Base-by-base conservation (phyloP, 1,140 invertebrate genomes). In the Acarapis woodi region DNA sequence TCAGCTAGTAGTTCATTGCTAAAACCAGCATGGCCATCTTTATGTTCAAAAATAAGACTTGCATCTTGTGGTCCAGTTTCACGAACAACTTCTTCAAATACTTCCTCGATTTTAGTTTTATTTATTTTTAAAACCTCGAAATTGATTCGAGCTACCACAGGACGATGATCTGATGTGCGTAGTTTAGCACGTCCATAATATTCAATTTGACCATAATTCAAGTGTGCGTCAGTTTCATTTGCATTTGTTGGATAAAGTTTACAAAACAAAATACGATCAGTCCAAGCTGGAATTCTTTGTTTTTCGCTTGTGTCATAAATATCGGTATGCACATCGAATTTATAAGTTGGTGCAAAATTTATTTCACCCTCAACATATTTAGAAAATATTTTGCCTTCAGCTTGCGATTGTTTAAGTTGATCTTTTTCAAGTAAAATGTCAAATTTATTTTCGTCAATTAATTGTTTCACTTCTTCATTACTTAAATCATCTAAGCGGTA, bases 301-400 rank as follows among this genome's bases (percentile, higher is more conserved):
- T 99, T 99, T 55, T 99, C 93, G 55, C 87, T 94, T 0, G 90
- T 97, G 53, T 99, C 93, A 54, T 94, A 99, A 60, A 96, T 87
- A 56, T 96, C 82, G 49, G 82, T 90, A 55, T 96, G 96, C 24
- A 93, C 56, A 62, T 99, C 93, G 53, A 96, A 99, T 55, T 99
- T 99, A 52, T 99, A 99, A 1, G 90, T 97, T 2, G 93, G 93
- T 16, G 78, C 62, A 58, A 99, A 99, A 34, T 64, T 71, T 15
- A 93, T 74, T 20, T 70, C 66, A 1, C 82, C 90, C 62, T 99
- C 93, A 35, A 69, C 62, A 52, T 85, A 97, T 49, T 83, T 78
- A 51, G 74, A 70, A 51, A 99, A 99, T n/a, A 65, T 62, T 43
- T 56, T 55, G 35, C 53, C 56, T 23, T 44, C 46, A 37, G 49